A percentile compares a stretch with the other conserved stretches of the same genome.
phyloP scores from a whole-genome alignment of 2,113 vertebrate genomes.

The Redunca redunca region DNA sequence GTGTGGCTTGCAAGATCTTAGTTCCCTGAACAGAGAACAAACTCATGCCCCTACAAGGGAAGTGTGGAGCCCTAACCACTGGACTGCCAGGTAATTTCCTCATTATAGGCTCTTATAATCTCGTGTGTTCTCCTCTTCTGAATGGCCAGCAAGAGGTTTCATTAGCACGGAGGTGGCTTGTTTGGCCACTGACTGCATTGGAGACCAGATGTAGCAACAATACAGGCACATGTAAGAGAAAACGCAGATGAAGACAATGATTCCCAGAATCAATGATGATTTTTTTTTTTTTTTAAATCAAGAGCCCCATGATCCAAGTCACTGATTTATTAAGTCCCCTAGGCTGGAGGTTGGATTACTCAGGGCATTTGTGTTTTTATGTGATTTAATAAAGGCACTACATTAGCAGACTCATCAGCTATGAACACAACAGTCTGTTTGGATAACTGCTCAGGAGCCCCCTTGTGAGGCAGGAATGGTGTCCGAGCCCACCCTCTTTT shows the following conservation, averaged over 20 bases:
- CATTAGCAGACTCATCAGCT: neutral
- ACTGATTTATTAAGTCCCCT: neutral
- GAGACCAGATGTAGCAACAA: neutral
- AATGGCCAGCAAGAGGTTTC: neutral
- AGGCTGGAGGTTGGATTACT: neutral
- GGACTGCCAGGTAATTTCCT: neutral
- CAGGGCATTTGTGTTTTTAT: neutral
- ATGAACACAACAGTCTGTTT: neutral
- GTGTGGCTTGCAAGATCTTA: rapidly evolving
- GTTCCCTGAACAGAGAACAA: neutral
- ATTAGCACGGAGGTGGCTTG: neutral
- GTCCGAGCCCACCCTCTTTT: neutral
- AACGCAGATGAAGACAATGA: neutral
- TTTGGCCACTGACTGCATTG: neutral
- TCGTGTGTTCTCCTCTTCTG: neutral
- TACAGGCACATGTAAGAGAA: neutral
- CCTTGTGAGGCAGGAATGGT: neutral
- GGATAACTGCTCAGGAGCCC: neutral
- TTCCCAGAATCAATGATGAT: neutral
- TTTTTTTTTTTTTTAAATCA: neutral
- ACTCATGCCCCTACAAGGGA: neutral
- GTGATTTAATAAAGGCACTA: neutral
- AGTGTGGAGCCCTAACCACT: neutral
- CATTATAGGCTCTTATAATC: neutral
- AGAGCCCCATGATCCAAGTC: neutral